A percentile compares a stretch with the other conserved stretches of the same genome.
Evolutionary conservation across 2,888 invertebrate genomes (phyloP).

Genomic region (Dynastes tityus): DNA sequence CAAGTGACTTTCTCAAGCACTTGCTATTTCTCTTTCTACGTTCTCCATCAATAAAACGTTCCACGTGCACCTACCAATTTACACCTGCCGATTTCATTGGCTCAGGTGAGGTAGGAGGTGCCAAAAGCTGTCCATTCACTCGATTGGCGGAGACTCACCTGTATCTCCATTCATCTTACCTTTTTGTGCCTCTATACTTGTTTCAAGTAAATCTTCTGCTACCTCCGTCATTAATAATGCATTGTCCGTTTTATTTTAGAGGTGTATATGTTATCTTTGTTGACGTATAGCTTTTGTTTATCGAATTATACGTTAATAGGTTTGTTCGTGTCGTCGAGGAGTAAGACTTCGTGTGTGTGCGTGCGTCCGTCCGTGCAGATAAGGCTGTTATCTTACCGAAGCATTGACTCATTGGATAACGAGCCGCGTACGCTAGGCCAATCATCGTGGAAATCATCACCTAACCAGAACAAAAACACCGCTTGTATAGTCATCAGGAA

Average conservation of each 20-base stretch:
- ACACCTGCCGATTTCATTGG: conserved; percentile 58
- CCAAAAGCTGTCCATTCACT: conserved; percentile 47
- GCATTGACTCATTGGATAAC: conserved; percentile 43
- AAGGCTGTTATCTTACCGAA: conserved; percentile 44
- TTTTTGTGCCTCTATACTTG: conserved; percentile 49
- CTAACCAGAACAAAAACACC: conserved; percentile 47
- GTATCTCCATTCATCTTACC: conserved; percentile 46
- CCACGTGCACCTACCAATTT: conserved; percentile 34
- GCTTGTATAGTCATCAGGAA: conserved; percentile 37
- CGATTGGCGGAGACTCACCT: conserved; percentile 52
- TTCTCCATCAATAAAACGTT: background rate
- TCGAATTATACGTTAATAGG: conserved; percentile 2
- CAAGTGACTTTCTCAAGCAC: background rate
- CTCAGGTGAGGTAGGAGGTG: conserved; percentile 59
- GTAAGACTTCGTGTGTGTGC: background rate
- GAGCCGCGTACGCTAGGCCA: conserved; percentile 27
- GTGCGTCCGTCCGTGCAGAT: conserved; percentile 14
- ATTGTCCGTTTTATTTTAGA: background rate
- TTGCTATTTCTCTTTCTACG: background rate
- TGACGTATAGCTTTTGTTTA: conserved; percentile 12
- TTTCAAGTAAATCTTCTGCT: background rate
- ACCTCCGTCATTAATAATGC: background rate
- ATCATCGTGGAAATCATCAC: conserved; percentile 44
- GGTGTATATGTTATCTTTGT: too few relatives aligned
- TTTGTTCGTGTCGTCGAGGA: background rate